These are phyloP conservation scores for Pseudorasbora parva DNA, from an alignment of 2,113 vertebrate species.

Conservation along the genomic window DNA sequence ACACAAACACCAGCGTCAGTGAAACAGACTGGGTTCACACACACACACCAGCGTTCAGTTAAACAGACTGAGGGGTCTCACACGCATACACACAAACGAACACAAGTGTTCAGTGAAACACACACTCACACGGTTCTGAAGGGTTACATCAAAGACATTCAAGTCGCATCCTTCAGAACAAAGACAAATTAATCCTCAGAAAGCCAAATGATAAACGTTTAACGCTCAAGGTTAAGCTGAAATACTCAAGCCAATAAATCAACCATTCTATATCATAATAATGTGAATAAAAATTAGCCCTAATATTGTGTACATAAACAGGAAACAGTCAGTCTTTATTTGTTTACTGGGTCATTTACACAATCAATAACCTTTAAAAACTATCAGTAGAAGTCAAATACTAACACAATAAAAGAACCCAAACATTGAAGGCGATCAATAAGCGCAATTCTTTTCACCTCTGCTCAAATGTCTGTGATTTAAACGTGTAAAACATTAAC, in stretches of 20 bases:
- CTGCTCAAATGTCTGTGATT: background rate
- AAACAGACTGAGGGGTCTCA: background rate
- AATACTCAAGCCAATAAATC: background rate
- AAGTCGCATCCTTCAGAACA: background rate
- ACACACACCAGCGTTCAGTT: too few species aligned
- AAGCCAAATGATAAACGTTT: background rate
- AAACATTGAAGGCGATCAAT: background rate
- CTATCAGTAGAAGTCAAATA: background rate
- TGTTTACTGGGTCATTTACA: background rate
- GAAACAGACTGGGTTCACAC: too few species aligned
- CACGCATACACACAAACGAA: too few species aligned
- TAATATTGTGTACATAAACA: background rate
- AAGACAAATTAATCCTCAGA: background rate
- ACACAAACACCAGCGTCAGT: too few species aligned
- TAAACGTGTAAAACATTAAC: background rate
- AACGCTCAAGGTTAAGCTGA: background rate
- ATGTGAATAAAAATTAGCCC: background rate
- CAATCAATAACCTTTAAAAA: background rate
- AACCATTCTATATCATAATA: background rate
- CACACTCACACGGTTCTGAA: slow-evolving; percentile 1
- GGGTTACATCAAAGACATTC: too few species aligned
- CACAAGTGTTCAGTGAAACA: too few species aligned
- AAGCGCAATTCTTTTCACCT: background rate
- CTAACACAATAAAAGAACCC: too few species aligned
- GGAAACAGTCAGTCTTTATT: background rate